Evolutionary conservation across 2,888 invertebrate species (phyloP), one percentile per base, ranked within the genome.

Genomic region (Mimas tiliae): DNA sequence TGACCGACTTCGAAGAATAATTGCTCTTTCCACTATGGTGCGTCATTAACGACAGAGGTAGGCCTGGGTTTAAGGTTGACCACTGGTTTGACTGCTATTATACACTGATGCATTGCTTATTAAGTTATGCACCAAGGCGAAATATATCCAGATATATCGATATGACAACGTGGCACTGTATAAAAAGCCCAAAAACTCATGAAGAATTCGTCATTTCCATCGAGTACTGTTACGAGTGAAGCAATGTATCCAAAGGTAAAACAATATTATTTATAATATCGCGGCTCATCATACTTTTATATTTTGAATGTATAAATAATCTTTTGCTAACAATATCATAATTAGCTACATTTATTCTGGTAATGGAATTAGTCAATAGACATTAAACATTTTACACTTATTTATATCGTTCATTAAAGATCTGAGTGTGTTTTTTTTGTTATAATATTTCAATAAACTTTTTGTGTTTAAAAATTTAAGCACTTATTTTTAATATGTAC

Each of bases 61-160:
- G 76, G 68, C 67, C 68, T 68, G 70, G 73, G 83, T 82, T 84
- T 83, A 85, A 89, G 87, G 89, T 81, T 79, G 66, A 62, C 47
- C 68, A 77, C 84, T 74, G 79, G 85, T 87, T 88, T 74, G 14
- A 67, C 71, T 70, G 75, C 71, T 74, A 74, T 68, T 68, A 71
- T 68, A 68, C 63, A 68, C 68, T 73, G 71, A 74, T 72, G 73
- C 71, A 75, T 75, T 70, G 67, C 68, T 70, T 67, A 70, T 71
- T 77, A 71, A 71, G 63, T 71, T 73, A 74, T 70, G 71, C 73
- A 77, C 72, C 76, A 76, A 75, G 72, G 74, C 68, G 74, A 72
- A 75, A 78, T 65, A 64, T 52, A 53, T n/a, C 64, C 71, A 70
- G 71, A 72, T 62, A 72, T 73, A 69, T 72, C 58, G 47, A 68